Conservation (phyloP, 2,113 vertebrate genomes). For the Cryptomyrus ogoouensis region DNA sequence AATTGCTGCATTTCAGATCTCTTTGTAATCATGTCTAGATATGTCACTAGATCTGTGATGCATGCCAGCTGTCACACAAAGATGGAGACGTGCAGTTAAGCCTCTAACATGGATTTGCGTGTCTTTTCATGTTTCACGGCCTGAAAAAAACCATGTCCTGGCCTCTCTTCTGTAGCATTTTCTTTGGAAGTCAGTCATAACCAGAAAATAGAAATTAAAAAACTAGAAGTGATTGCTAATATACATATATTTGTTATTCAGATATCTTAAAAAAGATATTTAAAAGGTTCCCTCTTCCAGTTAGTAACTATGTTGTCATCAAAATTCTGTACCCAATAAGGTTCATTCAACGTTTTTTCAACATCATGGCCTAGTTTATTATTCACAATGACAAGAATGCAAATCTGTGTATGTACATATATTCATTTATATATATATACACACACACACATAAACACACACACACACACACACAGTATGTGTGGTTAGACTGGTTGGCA, state of each 20-base stretch:
- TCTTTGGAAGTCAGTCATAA: not conserved
- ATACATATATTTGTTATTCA: not conserved
- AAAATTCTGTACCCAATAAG: not conserved
- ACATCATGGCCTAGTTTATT: not conserved
- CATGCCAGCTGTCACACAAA: not conserved
- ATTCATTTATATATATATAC: not conserved
- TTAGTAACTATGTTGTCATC: not conserved
- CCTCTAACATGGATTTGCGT: not conserved
- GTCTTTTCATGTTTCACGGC: not conserved
- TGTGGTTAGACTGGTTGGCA: not conserved
- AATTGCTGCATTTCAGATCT: not conserved
- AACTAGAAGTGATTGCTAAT: not conserved
- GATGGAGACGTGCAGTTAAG: not conserved
- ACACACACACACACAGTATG: not conserved
- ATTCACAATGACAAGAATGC: not conserved
- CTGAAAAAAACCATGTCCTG: not conserved
- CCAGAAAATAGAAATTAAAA: not conserved
- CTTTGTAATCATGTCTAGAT: not conserved
- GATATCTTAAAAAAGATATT: not conserved
- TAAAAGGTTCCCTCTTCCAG: not conserved
- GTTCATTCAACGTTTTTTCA: not conserved
- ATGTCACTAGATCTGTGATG: not conserved
- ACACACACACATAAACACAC: too few relatives aligned
- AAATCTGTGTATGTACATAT: not conserved
- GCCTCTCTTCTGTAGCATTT: not conserved